These are phyloP conservation scores for Torymus texanus DNA, from an alignment of 2,888 invertebrate genomes.

Conservation along the genomic window DNA sequence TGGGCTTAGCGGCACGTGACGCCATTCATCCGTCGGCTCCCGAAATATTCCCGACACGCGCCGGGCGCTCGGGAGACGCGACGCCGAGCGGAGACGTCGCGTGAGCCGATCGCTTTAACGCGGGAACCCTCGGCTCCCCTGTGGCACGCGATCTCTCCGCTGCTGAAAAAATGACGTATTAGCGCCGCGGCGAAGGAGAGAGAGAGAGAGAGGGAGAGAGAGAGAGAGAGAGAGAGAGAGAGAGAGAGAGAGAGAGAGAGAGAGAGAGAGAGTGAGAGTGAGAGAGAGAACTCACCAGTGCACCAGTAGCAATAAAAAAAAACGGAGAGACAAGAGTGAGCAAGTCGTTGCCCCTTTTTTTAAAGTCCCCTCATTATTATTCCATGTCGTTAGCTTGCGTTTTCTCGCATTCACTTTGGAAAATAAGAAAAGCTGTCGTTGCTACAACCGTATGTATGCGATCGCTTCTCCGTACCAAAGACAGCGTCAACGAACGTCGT, in stretches of 20 bases:
- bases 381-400: neutral
- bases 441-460: too few species aligned
- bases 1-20: constrained; percentile 58
- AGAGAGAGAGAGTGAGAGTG: too few species aligned
- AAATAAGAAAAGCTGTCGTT: neutral
- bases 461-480: too few species aligned
- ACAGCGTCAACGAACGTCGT: too few species aligned
- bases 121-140: constrained; percentile 20
- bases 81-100: constrained; percentile 46
- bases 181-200: neutral
- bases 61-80: constrained; percentile 44
- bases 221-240: too few species aligned
- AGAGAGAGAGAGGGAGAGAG: neutral
- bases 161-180: neutral
- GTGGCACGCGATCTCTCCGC: neutral
- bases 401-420: neutral
- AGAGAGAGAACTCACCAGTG: constrained; percentile 20
- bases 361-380: constrained; percentile 19
- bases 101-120: constrained; percentile 42
- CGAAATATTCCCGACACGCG: constrained; percentile 69
- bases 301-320: constrained; percentile 1
- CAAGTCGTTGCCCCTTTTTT: neutral
- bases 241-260: too few species aligned
- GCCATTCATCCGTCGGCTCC: constrained; percentile 62
- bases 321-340: neutral